Percentiles rank a stretch among this genome's conserved stretches.
Conservation (phyloP, 1,140 invertebrate species). For the Caligus rogercresseyi region DNA sequence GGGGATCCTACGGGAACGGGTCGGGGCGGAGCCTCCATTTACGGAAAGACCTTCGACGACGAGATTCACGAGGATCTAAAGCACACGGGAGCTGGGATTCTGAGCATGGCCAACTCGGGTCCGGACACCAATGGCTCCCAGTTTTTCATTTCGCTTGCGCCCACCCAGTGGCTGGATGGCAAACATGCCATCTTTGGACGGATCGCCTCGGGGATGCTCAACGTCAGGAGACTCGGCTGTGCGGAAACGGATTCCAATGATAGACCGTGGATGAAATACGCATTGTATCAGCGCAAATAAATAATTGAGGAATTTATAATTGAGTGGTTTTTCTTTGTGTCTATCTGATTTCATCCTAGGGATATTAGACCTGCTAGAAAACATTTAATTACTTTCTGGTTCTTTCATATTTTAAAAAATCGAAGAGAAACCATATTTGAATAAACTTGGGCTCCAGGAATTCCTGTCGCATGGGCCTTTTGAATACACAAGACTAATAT, state of each 20-base stretch:
- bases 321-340: not conserved
- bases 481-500: no score
- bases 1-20: constrained; percentile 84
- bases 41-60: constrained; percentile 83
- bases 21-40: constrained; percentile 86
- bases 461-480: no score
- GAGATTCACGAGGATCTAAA: constrained; percentile 87
- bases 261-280: constrained; percentile 66
- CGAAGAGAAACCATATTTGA: no score
- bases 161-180: constrained; percentile 92
- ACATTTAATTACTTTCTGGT: no score
- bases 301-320: constrained; percentile 3
- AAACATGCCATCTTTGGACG: constrained; percentile 91
- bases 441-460: no score
- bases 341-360: not conserved
- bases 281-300: constrained; percentile 45
- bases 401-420: no score
- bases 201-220: constrained; percentile 64
- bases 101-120: constrained; percentile 80
- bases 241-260: constrained; percentile 83
- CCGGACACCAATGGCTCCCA: constrained; percentile 93
- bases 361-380: no score
- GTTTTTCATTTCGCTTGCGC: constrained; percentile 91
- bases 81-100: constrained; percentile 69
- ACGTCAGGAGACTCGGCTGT: constrained; percentile 73